A percentile compares a stretch with the other conserved stretches of the same genome.
phyloP scores from a whole-genome alignment of 2,797 vertebrate species.

The Picus viridis region DNA sequence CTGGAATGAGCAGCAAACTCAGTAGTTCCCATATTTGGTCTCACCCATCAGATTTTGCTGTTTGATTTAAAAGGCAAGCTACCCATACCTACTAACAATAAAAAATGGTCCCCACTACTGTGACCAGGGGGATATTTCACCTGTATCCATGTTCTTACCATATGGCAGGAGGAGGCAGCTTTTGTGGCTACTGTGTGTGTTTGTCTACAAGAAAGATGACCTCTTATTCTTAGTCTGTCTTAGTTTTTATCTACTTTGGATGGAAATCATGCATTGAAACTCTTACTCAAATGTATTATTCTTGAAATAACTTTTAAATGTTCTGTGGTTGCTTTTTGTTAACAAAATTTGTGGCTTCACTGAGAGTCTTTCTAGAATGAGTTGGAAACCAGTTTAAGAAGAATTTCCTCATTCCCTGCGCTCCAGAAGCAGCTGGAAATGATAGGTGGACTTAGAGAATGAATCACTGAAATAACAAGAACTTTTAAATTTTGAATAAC shows the following conservation, averaged over 20 bases:
- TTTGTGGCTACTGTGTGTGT: not conserved
- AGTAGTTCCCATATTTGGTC: not conserved
- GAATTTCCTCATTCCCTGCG: not conserved
- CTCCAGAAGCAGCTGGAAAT: not conserved
- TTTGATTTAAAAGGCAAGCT: not conserved
- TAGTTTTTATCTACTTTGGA: not conserved
- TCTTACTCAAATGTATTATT: not conserved
- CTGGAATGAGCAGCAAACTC: not conserved
- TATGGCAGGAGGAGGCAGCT: not conserved
- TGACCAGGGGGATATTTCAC: not conserved
- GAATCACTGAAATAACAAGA: not conserved
- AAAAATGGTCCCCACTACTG: not conserved
- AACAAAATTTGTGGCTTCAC: not conserved
- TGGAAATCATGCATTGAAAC: not conserved
- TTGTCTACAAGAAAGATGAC: not conserved
- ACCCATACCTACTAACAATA: not conserved
- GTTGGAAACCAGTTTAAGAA: not conserved
- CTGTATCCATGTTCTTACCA: not conserved
- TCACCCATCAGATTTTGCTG: not conserved
- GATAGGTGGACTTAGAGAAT: not conserved
- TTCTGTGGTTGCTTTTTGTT: not conserved
- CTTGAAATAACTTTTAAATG: not conserved
- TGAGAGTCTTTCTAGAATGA: not conserved
- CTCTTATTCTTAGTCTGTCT: not conserved
- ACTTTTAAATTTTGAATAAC: not conserved